phyloP scores from a whole-genome alignment of 2,888 invertebrate genomes.

The Mystacides longicornis region DNA sequence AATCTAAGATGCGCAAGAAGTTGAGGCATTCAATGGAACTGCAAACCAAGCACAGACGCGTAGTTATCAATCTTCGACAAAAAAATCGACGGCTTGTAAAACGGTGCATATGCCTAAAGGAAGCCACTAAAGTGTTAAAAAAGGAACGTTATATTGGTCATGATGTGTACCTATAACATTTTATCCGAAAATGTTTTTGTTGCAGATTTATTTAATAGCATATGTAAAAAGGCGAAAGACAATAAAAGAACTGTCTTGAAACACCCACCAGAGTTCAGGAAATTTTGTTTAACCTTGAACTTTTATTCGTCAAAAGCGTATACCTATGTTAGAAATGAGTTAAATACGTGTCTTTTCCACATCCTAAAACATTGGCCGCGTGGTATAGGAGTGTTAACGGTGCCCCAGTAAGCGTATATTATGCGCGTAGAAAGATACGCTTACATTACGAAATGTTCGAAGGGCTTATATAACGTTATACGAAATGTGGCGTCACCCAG shows the following conservation, averaged over 20 bases:
- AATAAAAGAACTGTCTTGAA: not conserved
- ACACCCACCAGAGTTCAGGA: slow-evolving; percentile 1
- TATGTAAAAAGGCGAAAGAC: slow-evolving; percentile 1
- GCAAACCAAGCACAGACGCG: slow-evolving; percentile 3
- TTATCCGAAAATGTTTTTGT: not conserved
- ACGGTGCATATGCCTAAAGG: not conserved
- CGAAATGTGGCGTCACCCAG: too few species aligned
- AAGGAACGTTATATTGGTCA: slow-evolving; percentile 2
- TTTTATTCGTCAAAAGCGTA: not conserved
- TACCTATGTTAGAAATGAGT: not conserved
- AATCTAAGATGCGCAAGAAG: slow-evolving; percentile 4
- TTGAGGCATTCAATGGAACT: not conserved
- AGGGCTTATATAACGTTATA: too few species aligned
- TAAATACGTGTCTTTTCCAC: slow-evolving; percentile 2
- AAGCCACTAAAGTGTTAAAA: slow-evolving; percentile 2
- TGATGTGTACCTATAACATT: slow-evolving; percentile 3
- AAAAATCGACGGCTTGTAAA: slow-evolving; percentile 1
- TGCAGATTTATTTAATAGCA: slow-evolving; percentile 5
- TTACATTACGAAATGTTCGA: too few species aligned
- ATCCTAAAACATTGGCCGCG: not conserved
- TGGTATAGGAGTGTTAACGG: slow-evolving; percentile 2
- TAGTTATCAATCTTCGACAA: not conserved
- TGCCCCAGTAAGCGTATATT: too few species aligned
- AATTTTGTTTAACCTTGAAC: slow-evolving; percentile 3
- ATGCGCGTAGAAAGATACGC: too few species aligned